Percentiles rank a stretch among this genome's conserved stretches.
Evolutionary conservation across 2,797 vertebrate genomes (phyloP).

Genomic region (Buphagus erythrorhynchus): DNA sequence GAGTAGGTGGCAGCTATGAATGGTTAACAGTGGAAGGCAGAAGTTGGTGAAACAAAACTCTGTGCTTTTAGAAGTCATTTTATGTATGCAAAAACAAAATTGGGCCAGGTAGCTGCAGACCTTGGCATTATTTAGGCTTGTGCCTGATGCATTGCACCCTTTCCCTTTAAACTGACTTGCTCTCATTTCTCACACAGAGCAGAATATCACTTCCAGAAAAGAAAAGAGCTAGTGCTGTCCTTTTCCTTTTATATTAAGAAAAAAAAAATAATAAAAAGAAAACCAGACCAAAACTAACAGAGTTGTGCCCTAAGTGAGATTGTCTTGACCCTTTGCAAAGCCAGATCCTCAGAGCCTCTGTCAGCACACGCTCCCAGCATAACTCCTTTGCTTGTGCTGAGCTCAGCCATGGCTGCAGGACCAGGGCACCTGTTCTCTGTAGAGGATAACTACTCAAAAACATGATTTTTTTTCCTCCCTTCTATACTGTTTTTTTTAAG

Average conservation of each 20-base stretch:
- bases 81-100: background rate
- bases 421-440: background rate
- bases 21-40: background rate
- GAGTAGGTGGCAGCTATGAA: background rate
- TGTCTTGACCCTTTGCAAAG: conserved; percentile 23
- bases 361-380: background rate
- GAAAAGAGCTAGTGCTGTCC: background rate
- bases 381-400: background rate
- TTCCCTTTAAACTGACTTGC: background rate
- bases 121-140: background rate
- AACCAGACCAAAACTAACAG: conserved; percentile 3
- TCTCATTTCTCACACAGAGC: conserved; percentile 11
- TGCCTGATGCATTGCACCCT: background rate
- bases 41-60: background rate
- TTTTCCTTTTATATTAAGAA: background rate
- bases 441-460: background rate
- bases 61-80: background rate
- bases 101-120: background rate
- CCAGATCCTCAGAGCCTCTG: background rate
- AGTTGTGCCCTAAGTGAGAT: conserved; percentile 2
- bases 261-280: background rate
- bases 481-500: background rate
- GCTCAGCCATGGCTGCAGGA: background rate
- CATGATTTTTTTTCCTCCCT: background rate
- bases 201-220: conserved; percentile 6